These are phyloP conservation scores for Caenorhabditis sulstoni DNA, from an alignment of 2,888 invertebrate species.

Conservation along the genomic window DNA sequence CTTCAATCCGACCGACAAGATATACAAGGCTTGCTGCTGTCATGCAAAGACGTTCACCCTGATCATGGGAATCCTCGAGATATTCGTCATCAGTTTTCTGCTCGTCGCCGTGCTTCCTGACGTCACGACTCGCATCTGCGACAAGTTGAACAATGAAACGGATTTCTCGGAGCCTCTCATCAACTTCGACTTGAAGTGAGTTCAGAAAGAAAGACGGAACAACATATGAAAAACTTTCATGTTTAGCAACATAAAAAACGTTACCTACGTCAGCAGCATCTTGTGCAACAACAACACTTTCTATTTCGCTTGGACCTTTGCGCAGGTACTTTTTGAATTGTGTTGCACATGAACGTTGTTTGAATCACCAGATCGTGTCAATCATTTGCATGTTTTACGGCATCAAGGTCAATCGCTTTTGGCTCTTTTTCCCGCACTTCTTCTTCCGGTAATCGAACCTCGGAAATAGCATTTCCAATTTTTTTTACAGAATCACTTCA, in stretches of 20 bases:
- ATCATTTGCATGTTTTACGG: conserved; percentile 76
- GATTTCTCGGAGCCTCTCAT: not conserved
- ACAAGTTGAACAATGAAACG: conserved; percentile 12
- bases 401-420: conserved; percentile 67
- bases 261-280: conserved; percentile 23
- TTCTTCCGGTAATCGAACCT: conserved; percentile 61
- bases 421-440: conserved; percentile 75
- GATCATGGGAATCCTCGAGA: conserved; percentile 75
- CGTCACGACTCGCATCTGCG: conserved; percentile 67
- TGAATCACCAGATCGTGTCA: conserved; percentile 59
- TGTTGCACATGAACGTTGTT: not conserved
- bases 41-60: conserved; percentile 75
- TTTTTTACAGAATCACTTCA: conserved; percentile 20
- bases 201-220: not conserved
- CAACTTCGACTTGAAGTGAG: conserved; percentile 24
- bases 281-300: conserved; percentile 41
- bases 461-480: conserved; percentile 1
- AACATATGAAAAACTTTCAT: not conserved
- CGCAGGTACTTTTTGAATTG: conserved; percentile 27
- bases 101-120: conserved; percentile 76
- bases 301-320: conserved; percentile 69
- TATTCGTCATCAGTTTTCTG: conserved; percentile 78
- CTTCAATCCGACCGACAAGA: conserved; percentile 69
- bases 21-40: conserved; percentile 71
- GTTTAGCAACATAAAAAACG: conserved; percentile 29